Base-by-base conservation (phyloP, 2,113 vertebrate genomes). In the Scopus umbretta region DNA sequence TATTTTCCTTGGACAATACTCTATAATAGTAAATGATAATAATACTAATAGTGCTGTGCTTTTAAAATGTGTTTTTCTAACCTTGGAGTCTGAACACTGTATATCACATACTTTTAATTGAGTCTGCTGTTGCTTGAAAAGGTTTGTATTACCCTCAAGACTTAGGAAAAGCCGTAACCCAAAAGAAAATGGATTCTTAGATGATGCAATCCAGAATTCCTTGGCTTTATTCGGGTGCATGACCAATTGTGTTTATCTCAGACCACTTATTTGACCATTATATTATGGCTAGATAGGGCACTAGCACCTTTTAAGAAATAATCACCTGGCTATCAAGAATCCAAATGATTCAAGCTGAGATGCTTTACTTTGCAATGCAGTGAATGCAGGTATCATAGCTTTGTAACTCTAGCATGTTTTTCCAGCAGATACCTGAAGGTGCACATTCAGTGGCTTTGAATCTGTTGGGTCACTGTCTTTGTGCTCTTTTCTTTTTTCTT, bases 1-100 rank as follows among this genome's bases (percentile, higher is more conserved):
- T 90, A 66, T 96, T 96, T 95, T 19, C 45, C 22, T 94, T 94
- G 88, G 71, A 71, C 70, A 40, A 88, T 81, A 65, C 32, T 72
- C 58, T 52, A 18, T 72, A 76, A 91, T 34, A 95, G 26, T 9
- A 63, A 86, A 94, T 53, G 61, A 45, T 29, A 55, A 73, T 43
- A 73, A 50, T 29, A 55, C 70, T 43, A 73, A 50, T 56, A 76
- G 63, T 20, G 22, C 5, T 79, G 13, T 56, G 19, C 61, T 96
- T 86, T 76, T 34, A 80, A 86, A 94, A 62, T 78, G 26, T 38
- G 12, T 70, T 96, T 96, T 91, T 67, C 59, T 92, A 80, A 95
- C 56, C 40, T 88, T 78, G 26, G 50, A 82, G 11, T 71, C 32
- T 53, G 59, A 94, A 82, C 5, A 23, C 15, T 74, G 23, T 80